These are phyloP conservation scores for Ips nitidus DNA, from an alignment of 1,140 invertebrate species.

Conservation along the genomic window DNA sequence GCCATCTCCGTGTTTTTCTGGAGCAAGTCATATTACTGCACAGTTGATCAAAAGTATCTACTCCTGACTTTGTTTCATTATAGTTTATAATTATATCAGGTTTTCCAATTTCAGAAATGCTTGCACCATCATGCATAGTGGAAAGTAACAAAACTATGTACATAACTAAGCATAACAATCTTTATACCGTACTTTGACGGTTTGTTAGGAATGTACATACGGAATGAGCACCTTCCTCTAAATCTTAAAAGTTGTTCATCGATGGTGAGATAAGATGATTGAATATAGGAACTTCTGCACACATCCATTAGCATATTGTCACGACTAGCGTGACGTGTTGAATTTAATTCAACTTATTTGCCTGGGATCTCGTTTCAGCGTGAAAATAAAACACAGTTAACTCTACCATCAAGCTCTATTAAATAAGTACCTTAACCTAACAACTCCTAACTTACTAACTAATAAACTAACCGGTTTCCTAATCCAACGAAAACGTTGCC, in stretches of 20 bases:
- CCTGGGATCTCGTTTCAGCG: no score
- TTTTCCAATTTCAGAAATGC: constrained; percentile 20
- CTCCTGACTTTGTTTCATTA: constrained; percentile 54
- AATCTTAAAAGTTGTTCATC: constrained; percentile 50
- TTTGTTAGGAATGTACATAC: constrained; percentile 53
- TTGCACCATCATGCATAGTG: constrained; percentile 9
- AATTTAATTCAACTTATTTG: no score
- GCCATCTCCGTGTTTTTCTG: constrained; percentile 31
- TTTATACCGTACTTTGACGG: constrained; percentile 55
- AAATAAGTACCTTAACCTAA: no score
- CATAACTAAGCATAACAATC: constrained; percentile 44
- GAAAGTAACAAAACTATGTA: constrained; percentile 1
- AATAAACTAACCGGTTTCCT: no score
- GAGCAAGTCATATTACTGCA: constrained; percentile 44
- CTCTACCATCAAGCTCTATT: no score
- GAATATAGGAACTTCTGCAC: constrained; percentile 16
- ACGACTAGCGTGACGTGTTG: no score
- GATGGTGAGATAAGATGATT: constrained; percentile 39
- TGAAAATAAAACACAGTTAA: no score
- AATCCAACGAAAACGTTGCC: no score
- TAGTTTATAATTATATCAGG: constrained; percentile 45
- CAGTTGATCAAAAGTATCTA: constrained; percentile 55
- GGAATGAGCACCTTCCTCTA: constrained; percentile 46
- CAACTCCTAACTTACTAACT: no score
- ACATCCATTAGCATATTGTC: constrained; percentile 9